A percentile compares a stretch with the other conserved stretches of the same genome.
Conservation (phyloP, 2,113 vertebrate genomes). For the Eretmochelys imbricata region DNA sequence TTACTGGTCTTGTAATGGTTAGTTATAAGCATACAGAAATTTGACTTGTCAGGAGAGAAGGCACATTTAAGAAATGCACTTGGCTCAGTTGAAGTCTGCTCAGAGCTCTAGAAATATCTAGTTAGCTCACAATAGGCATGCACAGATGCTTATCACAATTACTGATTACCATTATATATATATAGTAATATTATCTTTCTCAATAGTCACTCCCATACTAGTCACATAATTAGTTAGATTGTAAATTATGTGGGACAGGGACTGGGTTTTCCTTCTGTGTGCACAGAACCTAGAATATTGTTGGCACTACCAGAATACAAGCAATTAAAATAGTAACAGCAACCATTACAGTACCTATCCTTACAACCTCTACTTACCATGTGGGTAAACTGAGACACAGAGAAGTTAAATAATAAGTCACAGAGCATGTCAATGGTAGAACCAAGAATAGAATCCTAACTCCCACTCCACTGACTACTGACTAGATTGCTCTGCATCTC, state of each 20-base stretch:
- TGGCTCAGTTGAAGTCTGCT: background rate
- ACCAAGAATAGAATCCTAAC: conserved; percentile 14
- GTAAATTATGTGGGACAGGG: background rate
- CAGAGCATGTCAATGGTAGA: conserved; percentile 2
- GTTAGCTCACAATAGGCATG: background rate
- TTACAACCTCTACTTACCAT: background rate
- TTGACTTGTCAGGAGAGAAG: conserved; percentile 22
- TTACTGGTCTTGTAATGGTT: conserved; percentile 9
- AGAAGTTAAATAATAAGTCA: conserved; percentile 24
- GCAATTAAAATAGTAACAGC: conserved; percentile 22
- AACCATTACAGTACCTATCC: background rate
- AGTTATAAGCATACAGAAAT: conserved; percentile 30
- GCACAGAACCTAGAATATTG: background rate
- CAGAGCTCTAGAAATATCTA: background rate
- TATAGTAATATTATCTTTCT: background rate
- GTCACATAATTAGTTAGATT: background rate
- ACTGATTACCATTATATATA: conserved; percentile 7
- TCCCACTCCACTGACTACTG: background rate
- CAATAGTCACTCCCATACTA: background rate
- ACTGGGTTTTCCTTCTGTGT: accelerated
- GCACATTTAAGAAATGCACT: background rate
- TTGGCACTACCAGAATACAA: accelerated
- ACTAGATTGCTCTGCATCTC: background rate
- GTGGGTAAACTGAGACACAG: background rate
- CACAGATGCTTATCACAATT: background rate